Conservation (phyloP, 2,113 vertebrate genomes). For the Tachysurus vachellii region DNA sequence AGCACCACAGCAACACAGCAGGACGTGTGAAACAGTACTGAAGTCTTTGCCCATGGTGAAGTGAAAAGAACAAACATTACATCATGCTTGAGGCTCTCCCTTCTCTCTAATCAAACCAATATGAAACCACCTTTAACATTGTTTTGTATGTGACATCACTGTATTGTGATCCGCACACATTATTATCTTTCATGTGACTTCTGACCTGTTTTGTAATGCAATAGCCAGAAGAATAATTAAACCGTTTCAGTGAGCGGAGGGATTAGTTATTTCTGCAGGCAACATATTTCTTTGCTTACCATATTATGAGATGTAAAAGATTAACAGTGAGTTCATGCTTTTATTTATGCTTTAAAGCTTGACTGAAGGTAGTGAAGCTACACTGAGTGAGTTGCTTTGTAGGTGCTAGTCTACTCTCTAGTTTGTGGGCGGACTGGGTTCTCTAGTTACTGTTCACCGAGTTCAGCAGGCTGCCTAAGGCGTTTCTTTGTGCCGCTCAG, state of each 20-base stretch:
- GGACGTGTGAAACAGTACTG: conserved; percentile 48
- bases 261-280: conserved; percentile 26
- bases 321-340: conserved; percentile 7
- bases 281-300: not conserved
- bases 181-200: conserved; percentile 6
- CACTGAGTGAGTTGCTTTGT: conserved; percentile 55
- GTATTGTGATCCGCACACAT: conserved; percentile 33
- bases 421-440: conserved; percentile 34
- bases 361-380: conserved; percentile 51
- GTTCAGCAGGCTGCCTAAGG: conserved; percentile 27
- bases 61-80: conserved; percentile 19
- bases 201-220: conserved; percentile 9
- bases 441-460: conserved; percentile 46
- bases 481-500: conserved; percentile 28
- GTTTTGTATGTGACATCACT: conserved; percentile 41
- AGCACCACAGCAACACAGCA: conserved; percentile 62
- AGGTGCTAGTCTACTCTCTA: conserved; percentile 46
- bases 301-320: not conserved
- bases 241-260: not conserved
- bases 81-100: not conserved
- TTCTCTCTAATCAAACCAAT: not conserved
- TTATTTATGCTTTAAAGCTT: conserved; percentile 47
- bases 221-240: conserved; percentile 41
- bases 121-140: not conserved
- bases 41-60: conserved; percentile 30